A percentile compares a stretch with the other conserved stretches of the same genome.
These are phyloP conservation scores for Thunnus albacares DNA, from an alignment of 2,797 vertebrate species.

Conservation along the genomic window DNA sequence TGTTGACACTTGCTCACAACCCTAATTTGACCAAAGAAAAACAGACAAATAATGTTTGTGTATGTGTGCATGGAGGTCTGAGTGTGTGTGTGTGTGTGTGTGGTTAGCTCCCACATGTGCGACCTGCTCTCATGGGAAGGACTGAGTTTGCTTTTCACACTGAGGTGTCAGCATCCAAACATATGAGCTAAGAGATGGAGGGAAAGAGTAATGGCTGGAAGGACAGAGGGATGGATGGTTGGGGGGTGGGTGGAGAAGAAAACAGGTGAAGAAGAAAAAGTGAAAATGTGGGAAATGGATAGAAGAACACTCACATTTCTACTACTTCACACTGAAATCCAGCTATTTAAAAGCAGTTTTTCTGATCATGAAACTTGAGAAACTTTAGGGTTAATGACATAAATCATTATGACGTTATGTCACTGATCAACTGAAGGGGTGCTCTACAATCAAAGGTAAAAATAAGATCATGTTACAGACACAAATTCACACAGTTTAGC, in stretches of 20 bases:
- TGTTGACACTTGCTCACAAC: constrained; percentile 55
- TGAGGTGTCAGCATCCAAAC: constrained; percentile 69
- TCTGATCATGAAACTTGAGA: not conserved
- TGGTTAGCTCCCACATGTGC: constrained; percentile 47
- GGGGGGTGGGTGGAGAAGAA: not conserved
- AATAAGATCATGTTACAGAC: not conserved
- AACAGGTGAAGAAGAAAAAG: not conserved
- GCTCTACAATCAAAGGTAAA: not conserved
- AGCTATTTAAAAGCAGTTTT: too few species aligned
- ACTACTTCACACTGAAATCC: not conserved
- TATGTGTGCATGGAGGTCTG: constrained; percentile 21
- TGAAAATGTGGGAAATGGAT: not conserved
- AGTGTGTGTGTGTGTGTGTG: constrained; percentile 24
- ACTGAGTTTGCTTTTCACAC: constrained; percentile 76
- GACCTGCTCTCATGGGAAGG: constrained; percentile 62
- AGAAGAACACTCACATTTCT: not conserved
- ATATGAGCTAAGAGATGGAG: constrained; percentile 65
- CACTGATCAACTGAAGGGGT: not conserved
- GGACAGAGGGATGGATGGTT: not conserved
- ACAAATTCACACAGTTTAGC: not conserved
- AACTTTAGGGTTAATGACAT: not conserved
- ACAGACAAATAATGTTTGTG: constrained; percentile 44
- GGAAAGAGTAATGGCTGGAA: constrained; percentile 19
- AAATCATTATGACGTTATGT: not conserved
- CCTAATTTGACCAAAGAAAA: constrained; percentile 50